These are phyloP conservation scores for Branchinecta lynchi DNA, from an alignment of 1,140 invertebrate genomes.

Conservation along the genomic window DNA sequence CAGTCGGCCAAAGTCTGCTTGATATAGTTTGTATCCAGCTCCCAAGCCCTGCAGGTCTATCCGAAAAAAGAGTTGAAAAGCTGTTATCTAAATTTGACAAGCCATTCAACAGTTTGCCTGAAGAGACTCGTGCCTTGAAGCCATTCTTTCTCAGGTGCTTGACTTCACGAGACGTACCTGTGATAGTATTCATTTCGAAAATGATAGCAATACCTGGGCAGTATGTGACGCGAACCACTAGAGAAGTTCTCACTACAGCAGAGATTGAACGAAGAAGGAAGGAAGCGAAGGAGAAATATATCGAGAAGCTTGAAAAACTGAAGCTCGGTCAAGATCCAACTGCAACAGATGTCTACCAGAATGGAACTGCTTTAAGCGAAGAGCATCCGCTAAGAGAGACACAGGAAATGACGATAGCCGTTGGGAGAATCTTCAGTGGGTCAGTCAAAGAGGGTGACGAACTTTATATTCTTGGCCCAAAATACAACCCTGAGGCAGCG, in stretches of 20 bases:
- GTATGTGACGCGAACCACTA: not conserved
- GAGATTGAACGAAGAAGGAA: constrained; percentile 56
- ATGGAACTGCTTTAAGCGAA: constrained; percentile 12
- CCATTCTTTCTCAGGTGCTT: constrained; percentile 55
- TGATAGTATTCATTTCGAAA: constrained; percentile 88
- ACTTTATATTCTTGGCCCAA: constrained; percentile 69
- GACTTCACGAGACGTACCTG: constrained; percentile 44
- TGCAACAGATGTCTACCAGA: constrained; percentile 12
- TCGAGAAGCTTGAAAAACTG: constrained; percentile 32
- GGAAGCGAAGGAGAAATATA: constrained; percentile 44
- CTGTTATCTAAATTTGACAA: constrained; percentile 51
- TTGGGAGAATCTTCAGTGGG: constrained; percentile 86
- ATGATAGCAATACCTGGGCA: constrained; percentile 54
- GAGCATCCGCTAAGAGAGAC: constrained; percentile 29
- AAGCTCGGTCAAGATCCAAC: constrained; percentile 23
- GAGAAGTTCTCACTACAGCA: constrained; percentile 43
- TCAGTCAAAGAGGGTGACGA: constrained; percentile 56
- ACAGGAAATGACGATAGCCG: constrained; percentile 68
- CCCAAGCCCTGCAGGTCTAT: constrained; percentile 62
- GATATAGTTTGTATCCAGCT: constrained; percentile 63
- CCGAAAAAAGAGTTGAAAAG: constrained; percentile 54
- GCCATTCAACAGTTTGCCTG: constrained; percentile 49
- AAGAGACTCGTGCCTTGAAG: constrained; percentile 54
- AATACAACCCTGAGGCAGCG: constrained; percentile 57
- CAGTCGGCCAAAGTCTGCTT: constrained; percentile 37